Percentiles rank a stretch among this genome's conserved stretches.
Evolutionary conservation across 2,113 vertebrate species (phyloP).

Genomic region (Vidua chalybeata): DNA sequence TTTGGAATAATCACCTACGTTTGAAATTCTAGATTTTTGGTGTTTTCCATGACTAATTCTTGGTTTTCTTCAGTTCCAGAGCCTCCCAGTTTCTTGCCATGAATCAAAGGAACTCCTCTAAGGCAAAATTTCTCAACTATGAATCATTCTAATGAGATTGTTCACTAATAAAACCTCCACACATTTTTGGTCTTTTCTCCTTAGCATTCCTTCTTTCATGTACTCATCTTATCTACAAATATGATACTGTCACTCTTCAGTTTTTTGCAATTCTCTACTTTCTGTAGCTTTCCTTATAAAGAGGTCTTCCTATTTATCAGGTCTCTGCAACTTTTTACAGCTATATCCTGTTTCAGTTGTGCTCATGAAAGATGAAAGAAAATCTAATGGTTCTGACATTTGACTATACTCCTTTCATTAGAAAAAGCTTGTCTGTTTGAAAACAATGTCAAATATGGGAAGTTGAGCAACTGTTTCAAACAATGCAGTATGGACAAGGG

Average conservation of each 20-base stretch:
- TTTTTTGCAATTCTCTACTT: not conserved
- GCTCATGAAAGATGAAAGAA: not conserved
- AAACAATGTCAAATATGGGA: conserved; percentile 2
- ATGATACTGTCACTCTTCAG: not conserved
- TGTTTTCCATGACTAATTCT: conserved; percentile 26
- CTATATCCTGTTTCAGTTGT: not conserved
- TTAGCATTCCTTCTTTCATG: not conserved
- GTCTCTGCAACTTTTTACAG: not conserved
- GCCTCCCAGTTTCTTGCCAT: not conserved
- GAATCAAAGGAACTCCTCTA: conserved; percentile 24
- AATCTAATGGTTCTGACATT: not conserved
- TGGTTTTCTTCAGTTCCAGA: not conserved
- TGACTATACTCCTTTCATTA: not conserved
- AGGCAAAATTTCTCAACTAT: conserved; percentile 33
- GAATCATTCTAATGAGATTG: conserved; percentile 5
- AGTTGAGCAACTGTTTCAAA: not conserved
- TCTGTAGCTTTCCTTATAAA: not conserved
- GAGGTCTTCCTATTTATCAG: not conserved
- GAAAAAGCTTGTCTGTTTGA: not conserved
- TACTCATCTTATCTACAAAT: not conserved
- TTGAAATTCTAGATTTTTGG: conserved; percentile 1
- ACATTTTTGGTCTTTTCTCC: not conserved
- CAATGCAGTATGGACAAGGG: not conserved
- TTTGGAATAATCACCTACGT: not conserved
- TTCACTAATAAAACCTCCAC: not conserved